A percentile compares a stretch with the other conserved stretches of the same genome.
Evolutionary conservation across 1,140 invertebrate genomes (phyloP).

Genomic region (Cydia amplana): DNA sequence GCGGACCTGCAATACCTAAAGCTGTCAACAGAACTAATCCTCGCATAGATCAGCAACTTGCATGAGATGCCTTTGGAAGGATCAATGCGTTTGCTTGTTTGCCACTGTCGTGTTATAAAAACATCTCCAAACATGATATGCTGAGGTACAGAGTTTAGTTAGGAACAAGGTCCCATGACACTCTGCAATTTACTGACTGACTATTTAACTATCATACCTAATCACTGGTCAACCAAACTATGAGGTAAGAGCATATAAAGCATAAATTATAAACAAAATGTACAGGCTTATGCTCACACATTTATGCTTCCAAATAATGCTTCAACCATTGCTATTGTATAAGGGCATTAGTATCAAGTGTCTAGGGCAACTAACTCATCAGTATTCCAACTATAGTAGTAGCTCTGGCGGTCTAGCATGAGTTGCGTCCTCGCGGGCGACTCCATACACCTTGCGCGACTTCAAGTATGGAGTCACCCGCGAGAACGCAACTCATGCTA

Average conservation of each 20-base stretch:
- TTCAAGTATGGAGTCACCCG: too few species aligned
- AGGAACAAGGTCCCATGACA: not conserved
- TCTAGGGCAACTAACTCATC: not conserved
- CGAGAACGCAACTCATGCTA: too few species aligned
- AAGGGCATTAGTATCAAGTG: not conserved
- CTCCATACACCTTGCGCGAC: too few species aligned
- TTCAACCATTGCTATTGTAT: constrained; percentile 14
- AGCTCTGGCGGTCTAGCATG: too few species aligned
- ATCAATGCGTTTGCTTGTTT: too few species aligned
- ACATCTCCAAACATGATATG: not conserved
- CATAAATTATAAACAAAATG: constrained; percentile 21
- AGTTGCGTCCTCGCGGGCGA: too few species aligned
- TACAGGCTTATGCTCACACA: constrained; percentile 28
- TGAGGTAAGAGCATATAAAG: constrained; percentile 27
- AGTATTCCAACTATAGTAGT: not conserved
- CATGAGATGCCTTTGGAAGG: too few species aligned
- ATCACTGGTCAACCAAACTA: constrained; percentile 23
- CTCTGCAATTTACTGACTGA: constrained; percentile 17
- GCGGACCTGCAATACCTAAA: too few species aligned
- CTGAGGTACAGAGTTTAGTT: not conserved
- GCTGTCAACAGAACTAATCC: too few species aligned
- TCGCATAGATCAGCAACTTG: too few species aligned
- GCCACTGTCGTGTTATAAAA: too few species aligned
- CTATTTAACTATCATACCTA: constrained; percentile 10
- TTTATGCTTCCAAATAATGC: constrained; percentile 25